A percentile compares a stretch with the other conserved stretches of the same genome.
Evolutionary conservation across 2,888 invertebrate genomes (phyloP).

Genomic region (Diarsia brunnea): DNA sequence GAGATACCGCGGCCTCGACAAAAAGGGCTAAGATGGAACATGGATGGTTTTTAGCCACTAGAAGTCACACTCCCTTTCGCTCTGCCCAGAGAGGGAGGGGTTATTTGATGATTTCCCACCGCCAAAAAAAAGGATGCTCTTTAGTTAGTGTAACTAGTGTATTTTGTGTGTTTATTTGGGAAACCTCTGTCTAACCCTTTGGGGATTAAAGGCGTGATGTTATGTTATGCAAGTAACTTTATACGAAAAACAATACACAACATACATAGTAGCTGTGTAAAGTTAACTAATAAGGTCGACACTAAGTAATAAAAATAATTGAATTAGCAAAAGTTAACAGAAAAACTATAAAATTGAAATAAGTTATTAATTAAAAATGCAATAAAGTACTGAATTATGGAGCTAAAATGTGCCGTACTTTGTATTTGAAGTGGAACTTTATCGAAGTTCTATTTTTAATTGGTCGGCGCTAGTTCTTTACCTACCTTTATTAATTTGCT

Average conservation of each 20-base stretch:
- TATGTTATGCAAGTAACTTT: background rate
- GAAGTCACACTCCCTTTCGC: too few species aligned
- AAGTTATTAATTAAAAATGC: constrained; percentile 51
- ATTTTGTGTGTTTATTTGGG: too few species aligned
- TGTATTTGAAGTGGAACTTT: constrained; percentile 63
- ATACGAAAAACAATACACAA: background rate
- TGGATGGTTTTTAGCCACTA: too few species aligned
- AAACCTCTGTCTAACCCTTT: too few species aligned
- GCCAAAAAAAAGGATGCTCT: too few species aligned
- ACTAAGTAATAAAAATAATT: constrained; percentile 24
- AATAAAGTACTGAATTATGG: constrained; percentile 58
- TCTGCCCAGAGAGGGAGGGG: too few species aligned
- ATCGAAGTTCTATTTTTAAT: constrained; percentile 73
- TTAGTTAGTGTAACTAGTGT: too few species aligned
- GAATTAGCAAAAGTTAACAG: constrained; percentile 29
- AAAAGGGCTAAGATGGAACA: too few species aligned
- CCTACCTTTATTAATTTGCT: constrained; percentile 71
- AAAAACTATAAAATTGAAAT: constrained; percentile 40
- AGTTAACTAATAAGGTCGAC: background rate
- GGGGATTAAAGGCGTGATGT: too few species aligned
- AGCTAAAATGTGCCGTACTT: constrained; percentile 54
- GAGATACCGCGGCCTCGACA: too few species aligned
- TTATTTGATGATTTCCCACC: too few species aligned
- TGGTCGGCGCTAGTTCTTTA: constrained; percentile 65
- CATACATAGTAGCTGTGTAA: background rate